Percentiles rank a stretch among this genome's conserved stretches.
Conservation (phyloP, 2,113 vertebrate species). For the Menidia beryllina region DNA sequence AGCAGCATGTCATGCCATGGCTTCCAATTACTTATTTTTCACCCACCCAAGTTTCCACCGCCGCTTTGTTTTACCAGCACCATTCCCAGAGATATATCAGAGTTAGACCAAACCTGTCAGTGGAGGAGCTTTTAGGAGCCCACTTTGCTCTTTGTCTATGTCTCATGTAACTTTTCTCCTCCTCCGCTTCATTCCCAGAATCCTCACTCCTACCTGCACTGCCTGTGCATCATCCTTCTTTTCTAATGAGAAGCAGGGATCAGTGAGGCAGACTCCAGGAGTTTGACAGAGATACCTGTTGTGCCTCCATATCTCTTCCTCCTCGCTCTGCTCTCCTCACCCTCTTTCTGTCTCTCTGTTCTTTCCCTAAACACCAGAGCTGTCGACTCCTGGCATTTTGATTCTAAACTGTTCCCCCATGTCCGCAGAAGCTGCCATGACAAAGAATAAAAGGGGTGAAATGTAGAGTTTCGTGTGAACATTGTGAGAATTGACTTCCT, state of each 20-base stretch:
- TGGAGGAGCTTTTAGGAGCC: slow-evolving; percentile 44
- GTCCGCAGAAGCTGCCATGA: slow-evolving; percentile 70
- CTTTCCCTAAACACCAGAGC: slow-evolving; percentile 74
- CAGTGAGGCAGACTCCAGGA: slow-evolving; percentile 60
- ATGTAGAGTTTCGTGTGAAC: slow-evolving; percentile 65
- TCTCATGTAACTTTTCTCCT: slow-evolving; percentile 46
- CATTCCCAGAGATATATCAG: slow-evolving; percentile 53
- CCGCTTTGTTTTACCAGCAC: slow-evolving; percentile 64
- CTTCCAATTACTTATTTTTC: slow-evolving; percentile 67
- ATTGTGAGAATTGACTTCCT: slow-evolving; percentile 49
- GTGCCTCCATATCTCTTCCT: slow-evolving; percentile 59
- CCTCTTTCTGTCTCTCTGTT: slow-evolving; percentile 27
- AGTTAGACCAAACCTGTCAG: slow-evolving; percentile 64
- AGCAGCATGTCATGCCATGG: slow-evolving; percentile 57
- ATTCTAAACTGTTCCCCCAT: slow-evolving; percentile 75
- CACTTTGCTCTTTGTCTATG: slow-evolving; percentile 54
- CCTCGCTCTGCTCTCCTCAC: slow-evolving; percentile 21
- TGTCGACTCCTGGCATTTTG: slow-evolving; percentile 77
- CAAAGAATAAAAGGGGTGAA: slow-evolving; percentile 72
- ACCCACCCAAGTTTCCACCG: slow-evolving; percentile 32
- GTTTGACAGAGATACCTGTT: slow-evolving; percentile 77
- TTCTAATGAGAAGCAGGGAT: slow-evolving; percentile 80
- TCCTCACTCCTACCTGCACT: slow-evolving; percentile 41
- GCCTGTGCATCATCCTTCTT: slow-evolving; percentile 68
- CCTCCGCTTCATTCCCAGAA: slow-evolving; percentile 46